Evolutionary conservation across 1,140 invertebrate genomes (phyloP), one percentile per base, ranked within the genome.

Genomic region (Trinorchestia longiramus): DNA sequence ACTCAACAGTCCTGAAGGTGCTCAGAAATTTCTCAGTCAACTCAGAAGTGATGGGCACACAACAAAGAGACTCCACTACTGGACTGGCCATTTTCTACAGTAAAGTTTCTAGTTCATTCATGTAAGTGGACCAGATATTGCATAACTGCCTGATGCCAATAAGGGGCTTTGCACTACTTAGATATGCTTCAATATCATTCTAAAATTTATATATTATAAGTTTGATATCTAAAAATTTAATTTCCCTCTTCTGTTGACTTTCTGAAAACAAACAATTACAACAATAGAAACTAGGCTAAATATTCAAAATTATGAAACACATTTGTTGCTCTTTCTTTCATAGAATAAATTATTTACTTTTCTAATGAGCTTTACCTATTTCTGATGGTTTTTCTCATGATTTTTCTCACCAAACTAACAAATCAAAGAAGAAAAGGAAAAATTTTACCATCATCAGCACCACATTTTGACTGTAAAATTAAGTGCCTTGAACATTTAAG

Each of bases 41-140:
- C 92, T 94, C 92, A 36, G 92, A 94, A 45, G 92, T 94, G 43
- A 94, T 47, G 1, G 92, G 92, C 44, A 94, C 92, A 94, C 92
- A 94, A 94, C 92, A 94, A 47, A 94, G 92, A 28, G 92, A 94
- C 44, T 94, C 92, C 15, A 94, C 92, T 15, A 94, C n/a, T 45
- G 92, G 92, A 45, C 92, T 94, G 19, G 92, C 92, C 92, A 94
- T 94, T 94, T 45, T 45, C 11, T 4, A 41, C 87, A 87, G 47
- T 19, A 53, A n/a, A n/a, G n/a, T n/a, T n/a, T n/a, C n/a, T n/a
- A 53, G 47, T 19, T 53, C 62, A 23, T 23, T 77, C 62, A 77
- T 77, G 62, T 1, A 36, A 77, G 15, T 23, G 28, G 1, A 19
- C 11, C 36, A 28, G 28, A 77, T 77, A 77, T 28, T 77, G 62